A percentile compares a stretch with the other conserved stretches of the same genome.
Conservation (phyloP, 2,797 vertebrate species). For the Schizopygopsis pylzovi region DNA sequence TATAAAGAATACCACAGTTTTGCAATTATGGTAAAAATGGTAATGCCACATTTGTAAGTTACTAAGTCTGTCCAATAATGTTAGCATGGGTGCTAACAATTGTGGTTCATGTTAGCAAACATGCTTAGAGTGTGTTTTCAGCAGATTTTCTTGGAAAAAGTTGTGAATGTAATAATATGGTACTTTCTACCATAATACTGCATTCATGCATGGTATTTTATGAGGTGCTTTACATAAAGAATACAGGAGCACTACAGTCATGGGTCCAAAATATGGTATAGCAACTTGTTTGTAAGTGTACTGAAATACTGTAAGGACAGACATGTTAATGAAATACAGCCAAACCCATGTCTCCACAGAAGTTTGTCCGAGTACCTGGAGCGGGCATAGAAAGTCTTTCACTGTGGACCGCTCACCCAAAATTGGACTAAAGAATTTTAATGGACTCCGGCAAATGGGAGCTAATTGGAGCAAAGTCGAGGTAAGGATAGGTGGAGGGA, state of each 20-base stretch:
- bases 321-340: conserved; percentile 17
- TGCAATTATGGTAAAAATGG: background rate
- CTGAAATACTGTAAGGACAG: background rate
- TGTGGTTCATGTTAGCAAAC: background rate
- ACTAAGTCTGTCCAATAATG: background rate
- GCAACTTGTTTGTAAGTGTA: conserved; percentile 10
- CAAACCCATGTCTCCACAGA: background rate
- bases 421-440: conserved; percentile 66
- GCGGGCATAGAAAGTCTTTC: conserved; percentile 47
- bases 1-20: background rate
- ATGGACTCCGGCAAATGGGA: conserved; percentile 61
- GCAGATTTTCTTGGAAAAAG: background rate
- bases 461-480: conserved; percentile 59
- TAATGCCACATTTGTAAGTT: background rate
- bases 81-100: background rate
- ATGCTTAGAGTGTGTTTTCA: background rate
- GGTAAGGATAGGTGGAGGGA: conserved; percentile 52
- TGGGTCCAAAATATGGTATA: background rate
- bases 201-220: background rate
- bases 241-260: background rate
- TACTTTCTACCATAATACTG: background rate
- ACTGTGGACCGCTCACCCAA: conserved; percentile 53
- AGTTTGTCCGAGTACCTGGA: conserved; percentile 28
- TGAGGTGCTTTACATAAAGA: background rate
- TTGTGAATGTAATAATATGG: background rate